A percentile compares a stretch with the other conserved stretches of the same genome.
Conservation (phyloP, 2,113 vertebrate species). For the Odontesthes bonariensis region DNA sequence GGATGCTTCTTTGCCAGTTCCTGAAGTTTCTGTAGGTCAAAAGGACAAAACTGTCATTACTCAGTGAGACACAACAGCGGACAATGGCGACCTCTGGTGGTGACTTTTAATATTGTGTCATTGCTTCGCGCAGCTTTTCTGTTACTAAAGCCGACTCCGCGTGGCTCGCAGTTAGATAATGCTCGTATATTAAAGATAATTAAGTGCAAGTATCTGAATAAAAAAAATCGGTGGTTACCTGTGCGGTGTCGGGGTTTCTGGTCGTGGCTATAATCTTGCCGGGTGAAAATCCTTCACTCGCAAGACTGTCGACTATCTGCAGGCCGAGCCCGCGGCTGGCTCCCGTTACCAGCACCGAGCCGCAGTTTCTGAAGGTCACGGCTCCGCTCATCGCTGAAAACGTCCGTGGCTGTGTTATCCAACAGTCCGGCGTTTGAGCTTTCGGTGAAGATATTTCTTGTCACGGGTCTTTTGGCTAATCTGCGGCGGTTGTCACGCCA, state of each 20-base stretch:
- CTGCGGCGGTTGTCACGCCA: not conserved
- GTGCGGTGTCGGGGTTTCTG: slow-evolving; percentile 68
- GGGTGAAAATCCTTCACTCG: slow-evolving; percentile 65
- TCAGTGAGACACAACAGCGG: not conserved
- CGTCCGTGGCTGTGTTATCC: rapidly evolving
- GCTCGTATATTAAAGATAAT: not conserved
- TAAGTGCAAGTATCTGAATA: too few species aligned
- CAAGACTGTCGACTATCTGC: slow-evolving; percentile 80
- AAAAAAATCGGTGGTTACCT: slow-evolving; percentile 73
- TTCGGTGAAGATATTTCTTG: not conserved
- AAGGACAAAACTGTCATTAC: not conserved
- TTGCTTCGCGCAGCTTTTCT: not conserved
- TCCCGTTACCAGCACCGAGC: slow-evolving; percentile 83
- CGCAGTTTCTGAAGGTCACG: slow-evolving; percentile 66
- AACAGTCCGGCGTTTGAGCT: not conserved
- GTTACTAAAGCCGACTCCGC: too few species aligned
- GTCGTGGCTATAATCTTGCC: slow-evolving; percentile 81
- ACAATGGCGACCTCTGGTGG: slow-evolving; percentile 9
- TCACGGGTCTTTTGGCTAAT: not conserved
- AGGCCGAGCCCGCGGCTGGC: slow-evolving; percentile 83
- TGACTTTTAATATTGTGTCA: not conserved
- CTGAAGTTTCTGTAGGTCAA: slow-evolving; percentile 65
- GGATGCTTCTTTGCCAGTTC: slow-evolving; percentile 66
- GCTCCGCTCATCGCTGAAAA: slow-evolving; percentile 50
- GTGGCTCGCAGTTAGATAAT: not conserved